phyloP scores from a whole-genome alignment of 2,888 invertebrate genomes.

The Trichogramma dendrolimi region DNA sequence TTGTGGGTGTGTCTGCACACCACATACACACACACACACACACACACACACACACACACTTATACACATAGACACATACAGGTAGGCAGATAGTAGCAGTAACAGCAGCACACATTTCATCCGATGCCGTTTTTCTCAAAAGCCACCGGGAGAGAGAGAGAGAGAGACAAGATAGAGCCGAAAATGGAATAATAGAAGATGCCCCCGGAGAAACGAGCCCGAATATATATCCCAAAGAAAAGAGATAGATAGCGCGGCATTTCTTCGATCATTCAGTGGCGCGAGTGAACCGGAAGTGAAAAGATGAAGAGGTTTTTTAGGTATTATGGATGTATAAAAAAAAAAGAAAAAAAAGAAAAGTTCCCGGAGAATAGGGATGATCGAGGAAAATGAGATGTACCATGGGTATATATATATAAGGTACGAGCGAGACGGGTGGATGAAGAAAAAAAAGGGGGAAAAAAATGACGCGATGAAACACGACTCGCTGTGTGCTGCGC shows the following conservation, averaged over 20 bases:
- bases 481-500: no score
- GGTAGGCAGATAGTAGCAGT: constrained; percentile 1
- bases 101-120: constrained; percentile 7
- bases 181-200: constrained; percentile 38
- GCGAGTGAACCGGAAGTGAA: background rate
- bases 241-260: constrained; percentile 34
- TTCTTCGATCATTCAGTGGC: constrained; percentile 31
- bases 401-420: no score
- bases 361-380: no score
- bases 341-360: no score
- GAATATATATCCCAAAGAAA: constrained; percentile 25
- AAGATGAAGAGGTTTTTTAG: background rate
- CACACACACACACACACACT: no score
- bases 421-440: no score
- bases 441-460: no score
- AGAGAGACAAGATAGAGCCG: constrained; percentile 27
- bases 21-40: no score
- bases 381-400: no score
- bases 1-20: no score
- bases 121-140: background rate
- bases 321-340: background rate
- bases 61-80: no score
- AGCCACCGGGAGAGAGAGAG: background rate
- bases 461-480: no score
- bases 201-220: constrained; percentile 32